A percentile compares a stretch with the other conserved stretches of the same genome.
These are phyloP conservation scores for Lethrus apterus DNA, from an alignment of 1,140 invertebrate species.

Conservation along the genomic window DNA sequence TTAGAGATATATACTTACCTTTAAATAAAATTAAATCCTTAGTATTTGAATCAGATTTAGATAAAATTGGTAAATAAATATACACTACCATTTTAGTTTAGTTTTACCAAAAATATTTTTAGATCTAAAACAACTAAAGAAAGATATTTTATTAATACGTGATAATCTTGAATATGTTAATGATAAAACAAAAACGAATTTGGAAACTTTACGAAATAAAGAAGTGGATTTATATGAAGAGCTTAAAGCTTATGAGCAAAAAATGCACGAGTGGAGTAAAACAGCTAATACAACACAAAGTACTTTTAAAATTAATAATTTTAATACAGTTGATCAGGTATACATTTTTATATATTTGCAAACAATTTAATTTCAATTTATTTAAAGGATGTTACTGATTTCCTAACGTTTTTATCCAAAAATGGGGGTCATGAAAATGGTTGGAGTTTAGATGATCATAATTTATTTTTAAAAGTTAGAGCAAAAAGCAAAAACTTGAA, in stretches of 20 bases:
- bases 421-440: slow-evolving; percentile 43
- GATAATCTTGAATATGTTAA: slow-evolving; percentile 39
- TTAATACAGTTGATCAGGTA: background rate
- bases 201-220: slow-evolving; percentile 27
- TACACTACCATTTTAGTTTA: no score
- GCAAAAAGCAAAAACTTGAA: slow-evolving; percentile 38
- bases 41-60: slow-evolving; percentile 17
- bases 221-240: slow-evolving; percentile 35
- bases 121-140: slow-evolving; percentile 44
- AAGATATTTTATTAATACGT: slow-evolving; percentile 39
- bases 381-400: slow-evolving; percentile 43
- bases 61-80: slow-evolving; percentile 19
- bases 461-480: slow-evolving; percentile 43
- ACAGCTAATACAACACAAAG: slow-evolving; percentile 31
- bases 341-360: background rate
- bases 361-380: slow-evolving; percentile 9
- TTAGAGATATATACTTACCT: slow-evolving; percentile 22
- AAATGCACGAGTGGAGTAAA: slow-evolving; percentile 29
- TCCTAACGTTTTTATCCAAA: slow-evolving; percentile 43
- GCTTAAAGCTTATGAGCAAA: slow-evolving; percentile 27
- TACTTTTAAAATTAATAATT: background rate
- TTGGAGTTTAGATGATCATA: slow-evolving; percentile 46
- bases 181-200: slow-evolving; percentile 32
- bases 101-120: slow-evolving; percentile 26
- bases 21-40: slow-evolving; percentile 36